Conservation (phyloP, 2,113 vertebrate species). For the Empidonax alnorum region DNA sequence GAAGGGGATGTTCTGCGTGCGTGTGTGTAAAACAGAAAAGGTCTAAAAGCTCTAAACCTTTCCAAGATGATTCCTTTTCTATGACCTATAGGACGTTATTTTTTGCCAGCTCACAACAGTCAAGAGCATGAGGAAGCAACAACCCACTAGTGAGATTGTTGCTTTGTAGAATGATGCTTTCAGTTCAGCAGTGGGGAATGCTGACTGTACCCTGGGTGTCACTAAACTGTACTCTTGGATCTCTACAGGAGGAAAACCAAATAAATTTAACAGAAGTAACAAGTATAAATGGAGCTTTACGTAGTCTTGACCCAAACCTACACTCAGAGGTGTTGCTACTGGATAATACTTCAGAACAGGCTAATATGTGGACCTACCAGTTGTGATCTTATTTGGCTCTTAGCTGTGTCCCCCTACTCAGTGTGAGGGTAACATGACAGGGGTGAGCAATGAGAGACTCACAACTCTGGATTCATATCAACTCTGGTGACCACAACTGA, state of each 20-base stretch:
- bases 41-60: not conserved
- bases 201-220: not conserved
- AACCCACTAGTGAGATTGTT: not conserved
- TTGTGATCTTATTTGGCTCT: not conserved
- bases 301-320: not conserved
- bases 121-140: rapidly evolving
- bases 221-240: rapidly evolving
- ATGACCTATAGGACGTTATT: not conserved
- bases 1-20: not conserved
- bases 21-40: not conserved
- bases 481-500: not conserved
- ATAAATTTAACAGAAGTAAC: not conserved
- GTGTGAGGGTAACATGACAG: not conserved
- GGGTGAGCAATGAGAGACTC: not conserved
- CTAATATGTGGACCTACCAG: not conserved
- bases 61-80: not conserved
- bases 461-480: not conserved
- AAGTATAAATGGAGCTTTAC: not conserved
- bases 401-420: rapidly evolving
- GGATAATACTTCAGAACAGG: not conserved
- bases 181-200: not conserved
- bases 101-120: not conserved
- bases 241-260: rapidly evolving
- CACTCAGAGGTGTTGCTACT: not conserved
- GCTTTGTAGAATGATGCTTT: not conserved